Percentiles rank a stretch among this genome's conserved stretches.
phyloP scores from a whole-genome alignment of 2,888 invertebrate genomes.

The Coelopa pilipes region DNA sequence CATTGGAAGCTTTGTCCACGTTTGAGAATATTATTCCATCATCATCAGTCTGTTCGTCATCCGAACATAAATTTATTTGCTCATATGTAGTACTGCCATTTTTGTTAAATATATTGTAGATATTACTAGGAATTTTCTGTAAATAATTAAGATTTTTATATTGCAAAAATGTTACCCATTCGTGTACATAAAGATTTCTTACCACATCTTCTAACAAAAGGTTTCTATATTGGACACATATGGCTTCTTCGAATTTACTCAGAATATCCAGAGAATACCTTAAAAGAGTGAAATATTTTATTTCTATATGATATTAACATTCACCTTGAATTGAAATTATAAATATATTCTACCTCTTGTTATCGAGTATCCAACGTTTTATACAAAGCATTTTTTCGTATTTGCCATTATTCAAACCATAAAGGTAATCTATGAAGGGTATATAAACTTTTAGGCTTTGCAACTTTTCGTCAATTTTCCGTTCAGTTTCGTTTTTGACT shows the following conservation, averaged over 20 bases:
- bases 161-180: no score
- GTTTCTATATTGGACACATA: constrained; percentile 45
- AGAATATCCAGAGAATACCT: constrained; percentile 42
- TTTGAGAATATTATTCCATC: constrained; percentile 31
- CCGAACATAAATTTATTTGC: constrained; percentile 44
- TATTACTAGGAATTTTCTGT: constrained; percentile 7
- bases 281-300: constrained; percentile 10
- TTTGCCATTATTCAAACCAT: constrained; percentile 39
- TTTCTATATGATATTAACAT: not conserved
- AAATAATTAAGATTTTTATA: not conserved
- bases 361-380: constrained; percentile 44
- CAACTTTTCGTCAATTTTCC: not conserved
- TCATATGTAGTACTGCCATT: not conserved
- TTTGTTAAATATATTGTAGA: not conserved
- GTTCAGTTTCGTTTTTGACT: not conserved
- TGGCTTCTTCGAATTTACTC: constrained; percentile 44
- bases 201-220: constrained; percentile 45
- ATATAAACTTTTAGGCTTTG: constrained; percentile 36
- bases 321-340: not conserved
- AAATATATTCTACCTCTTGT: constrained; percentile 39
- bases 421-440: constrained; percentile 46
- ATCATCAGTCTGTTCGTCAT: constrained; percentile 36
- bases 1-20: constrained; percentile 26
- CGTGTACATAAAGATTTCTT: no score
- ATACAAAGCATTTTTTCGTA: constrained; percentile 43